Conservation (phyloP, 2,113 vertebrate species). For the Micromys minutus region DNA sequence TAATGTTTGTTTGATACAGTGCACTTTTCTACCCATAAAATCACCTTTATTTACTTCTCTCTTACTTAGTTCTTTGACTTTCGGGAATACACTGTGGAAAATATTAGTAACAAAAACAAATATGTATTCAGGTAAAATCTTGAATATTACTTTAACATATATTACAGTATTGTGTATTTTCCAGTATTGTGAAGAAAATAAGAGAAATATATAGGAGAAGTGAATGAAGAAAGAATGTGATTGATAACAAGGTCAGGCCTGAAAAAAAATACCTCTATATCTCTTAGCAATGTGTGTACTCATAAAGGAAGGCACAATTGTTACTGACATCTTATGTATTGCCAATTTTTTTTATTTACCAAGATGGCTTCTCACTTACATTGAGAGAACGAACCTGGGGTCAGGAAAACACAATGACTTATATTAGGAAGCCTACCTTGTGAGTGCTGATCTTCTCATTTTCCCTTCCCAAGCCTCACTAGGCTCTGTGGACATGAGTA, state of each 20-base stretch:
- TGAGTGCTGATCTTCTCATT: neutral
- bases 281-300: neutral
- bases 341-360: neutral
- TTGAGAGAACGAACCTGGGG: neutral
- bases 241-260: neutral
- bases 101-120: neutral
- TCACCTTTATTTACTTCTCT: neutral
- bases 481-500: neutral
- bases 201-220: neutral
- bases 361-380: neutral
- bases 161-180: neutral
- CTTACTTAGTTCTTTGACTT: neutral
- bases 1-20: neutral
- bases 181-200: neutral
- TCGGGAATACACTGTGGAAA: neutral
- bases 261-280: neutral
- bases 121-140: neutral
- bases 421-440: neutral
- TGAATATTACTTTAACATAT: neutral
- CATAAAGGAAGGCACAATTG: neutral
- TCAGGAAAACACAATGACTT: neutral
- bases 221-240: too few species aligned
- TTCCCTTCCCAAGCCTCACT: accelerated
- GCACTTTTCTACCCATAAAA: neutral
- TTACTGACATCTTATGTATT: neutral